Conservation (phyloP, 2,113 vertebrate genomes). For the Macaca nemestrina region DNA sequence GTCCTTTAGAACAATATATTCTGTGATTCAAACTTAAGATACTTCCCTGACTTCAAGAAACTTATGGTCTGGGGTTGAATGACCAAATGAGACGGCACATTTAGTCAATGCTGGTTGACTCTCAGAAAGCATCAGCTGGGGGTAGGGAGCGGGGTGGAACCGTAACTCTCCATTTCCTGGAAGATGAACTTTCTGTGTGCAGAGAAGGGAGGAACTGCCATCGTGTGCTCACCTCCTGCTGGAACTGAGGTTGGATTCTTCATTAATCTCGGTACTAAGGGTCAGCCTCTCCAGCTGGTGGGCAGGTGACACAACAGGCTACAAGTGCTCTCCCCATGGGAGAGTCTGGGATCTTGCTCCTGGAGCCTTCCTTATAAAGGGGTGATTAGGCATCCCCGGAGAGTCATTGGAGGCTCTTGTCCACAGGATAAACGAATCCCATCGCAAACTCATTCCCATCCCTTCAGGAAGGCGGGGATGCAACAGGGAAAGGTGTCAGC, state of each 20-base stretch:
- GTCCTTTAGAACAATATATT: not conserved
- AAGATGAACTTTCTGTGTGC: not conserved
- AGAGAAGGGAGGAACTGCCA: not conserved
- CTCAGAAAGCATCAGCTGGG: not conserved
- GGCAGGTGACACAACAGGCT: not conserved
- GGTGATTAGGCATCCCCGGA: not conserved
- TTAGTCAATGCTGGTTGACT: not conserved
- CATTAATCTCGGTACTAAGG: not conserved
- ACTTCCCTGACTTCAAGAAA: not conserved
- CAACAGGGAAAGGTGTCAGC: not conserved
- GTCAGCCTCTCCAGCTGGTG: not conserved
- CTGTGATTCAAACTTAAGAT: not conserved
- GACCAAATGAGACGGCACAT: fast-evolving
- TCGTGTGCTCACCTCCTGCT: not conserved
- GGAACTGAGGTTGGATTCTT: not conserved
- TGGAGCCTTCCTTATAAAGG: not conserved
- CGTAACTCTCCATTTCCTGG: not conserved
- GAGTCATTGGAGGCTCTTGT: not conserved
- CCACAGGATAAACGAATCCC: not conserved
- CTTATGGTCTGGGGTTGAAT: not conserved
- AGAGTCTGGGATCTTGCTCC: not conserved
- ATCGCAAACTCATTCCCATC: too few species aligned
- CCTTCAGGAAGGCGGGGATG: not conserved
- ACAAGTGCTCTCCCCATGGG: not conserved
- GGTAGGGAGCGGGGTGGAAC: not conserved